Evolutionary conservation across 2,797 vertebrate species (phyloP).

Genomic region (Petrocephalus schoutedeni): DNA sequence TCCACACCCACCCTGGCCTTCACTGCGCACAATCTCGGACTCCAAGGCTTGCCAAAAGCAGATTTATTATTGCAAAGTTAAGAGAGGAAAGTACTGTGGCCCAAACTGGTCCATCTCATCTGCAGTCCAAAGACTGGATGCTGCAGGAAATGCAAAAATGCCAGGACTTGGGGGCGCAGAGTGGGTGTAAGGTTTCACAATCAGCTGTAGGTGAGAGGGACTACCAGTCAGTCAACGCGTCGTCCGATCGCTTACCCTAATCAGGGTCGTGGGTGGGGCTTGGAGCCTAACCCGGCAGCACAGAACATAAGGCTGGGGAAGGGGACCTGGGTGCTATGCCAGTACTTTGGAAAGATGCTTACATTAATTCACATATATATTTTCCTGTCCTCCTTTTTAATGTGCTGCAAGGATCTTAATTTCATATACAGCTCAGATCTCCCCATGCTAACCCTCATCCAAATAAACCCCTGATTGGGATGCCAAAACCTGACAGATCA

Average conservation of each 20-base stretch:
- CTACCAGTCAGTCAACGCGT: neutral
- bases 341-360: neutral
- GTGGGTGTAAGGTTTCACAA: neutral
- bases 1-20: neutral
- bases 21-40: neutral
- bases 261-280: neutral
- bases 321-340: neutral
- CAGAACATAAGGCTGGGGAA: neutral
- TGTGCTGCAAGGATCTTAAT: neutral
- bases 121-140: neutral
- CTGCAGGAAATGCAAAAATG: neutral
- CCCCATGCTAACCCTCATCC: conserved; percentile 2
- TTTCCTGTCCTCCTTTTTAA: neutral
- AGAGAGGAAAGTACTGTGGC: neutral
- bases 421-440: neutral
- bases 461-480: neutral
- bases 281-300: neutral
- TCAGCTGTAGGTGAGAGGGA: neutral
- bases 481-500: conserved; percentile 6
- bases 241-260: neutral
- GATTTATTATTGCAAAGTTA: neutral
- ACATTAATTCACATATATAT: neutral
- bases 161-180: neutral
- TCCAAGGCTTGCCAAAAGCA: neutral
- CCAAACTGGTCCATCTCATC: neutral